Base-by-base conservation (phyloP, 2,888 invertebrate genomes). In the Hoplodrina blanda region DNA sequence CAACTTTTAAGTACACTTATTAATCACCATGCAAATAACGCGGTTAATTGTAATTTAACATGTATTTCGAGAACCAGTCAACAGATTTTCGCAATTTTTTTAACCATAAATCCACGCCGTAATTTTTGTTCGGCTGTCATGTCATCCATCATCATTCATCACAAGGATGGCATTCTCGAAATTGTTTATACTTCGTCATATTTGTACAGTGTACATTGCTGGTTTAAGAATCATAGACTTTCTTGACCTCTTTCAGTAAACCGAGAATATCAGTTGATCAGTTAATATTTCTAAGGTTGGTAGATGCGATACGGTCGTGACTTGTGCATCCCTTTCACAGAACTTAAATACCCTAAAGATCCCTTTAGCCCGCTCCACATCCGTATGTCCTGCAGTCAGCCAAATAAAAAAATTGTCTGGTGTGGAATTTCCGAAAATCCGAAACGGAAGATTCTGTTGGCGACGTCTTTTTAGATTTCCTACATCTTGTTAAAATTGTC, bases 71-170 rank as follows among this genome's bases (percentile, higher is more conserved):
- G 82, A 84, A 87, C 84, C 85, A 89, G 88, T 89, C 88, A 91
- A 91, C 89, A 90, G 88, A 89, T 88, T 91, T 89, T 88, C 83
- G 85, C 87, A 88, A 91, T 72, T 88, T 90, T 89, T 90, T 90
- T 91, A 91, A 89, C 92, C 91, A 92, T 91, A 93, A 92, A 93
- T 95, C 94, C 95, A 95, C 95, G 95, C 95, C 93, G 94, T 92
- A 95, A 91, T 91, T 94, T 93, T 93, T 91, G 90, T 91, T 91
- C 88, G 84, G 89, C 91, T 92, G 93, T 92, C 93, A 84, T 84
- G 82, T 87, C 88, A 91, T 89, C 88, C 88, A 91, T 92, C 91
- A 88, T 87, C 84, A 87, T 87, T 85, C 82, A 83, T 85, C 85
- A 87, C 82, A 75, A 59, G 83, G 75, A 78, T 81, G 74, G 66